phyloP scores from a whole-genome alignment of 2,797 vertebrate species.

The Sciurus vulgaris region DNA sequence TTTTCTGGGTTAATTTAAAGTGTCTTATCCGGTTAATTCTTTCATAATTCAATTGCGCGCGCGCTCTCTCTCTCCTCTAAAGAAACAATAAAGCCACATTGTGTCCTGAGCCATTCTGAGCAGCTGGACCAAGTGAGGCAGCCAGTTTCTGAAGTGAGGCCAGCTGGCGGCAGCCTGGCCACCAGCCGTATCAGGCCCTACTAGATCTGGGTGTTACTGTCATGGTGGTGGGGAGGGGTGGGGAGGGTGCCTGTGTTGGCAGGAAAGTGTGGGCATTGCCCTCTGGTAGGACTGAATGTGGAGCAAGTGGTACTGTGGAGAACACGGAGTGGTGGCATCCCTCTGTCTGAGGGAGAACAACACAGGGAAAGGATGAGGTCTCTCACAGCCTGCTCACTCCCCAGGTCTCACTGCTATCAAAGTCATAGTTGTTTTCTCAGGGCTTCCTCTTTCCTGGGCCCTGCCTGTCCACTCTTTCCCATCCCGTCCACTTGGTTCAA shows the following conservation, averaged over 20 bases:
- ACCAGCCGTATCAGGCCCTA: too few species aligned
- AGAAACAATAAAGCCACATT: background rate
- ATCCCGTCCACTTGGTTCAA: background rate
- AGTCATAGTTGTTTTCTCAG: background rate
- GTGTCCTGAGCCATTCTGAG: background rate
- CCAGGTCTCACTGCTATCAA: background rate
- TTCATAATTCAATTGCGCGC: background rate
- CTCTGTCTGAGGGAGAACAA: background rate
- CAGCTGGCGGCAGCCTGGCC: background rate
- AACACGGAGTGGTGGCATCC: background rate
- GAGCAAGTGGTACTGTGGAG: background rate
- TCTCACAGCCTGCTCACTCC: background rate
- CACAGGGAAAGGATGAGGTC: background rate
- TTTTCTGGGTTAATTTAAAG: slow-evolving; percentile 33
- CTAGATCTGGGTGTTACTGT: background rate
- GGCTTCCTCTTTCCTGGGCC: background rate
- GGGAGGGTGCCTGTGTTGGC: background rate
- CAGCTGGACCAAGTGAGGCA: background rate
- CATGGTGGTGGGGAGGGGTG: background rate
- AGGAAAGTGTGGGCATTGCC: background rate
- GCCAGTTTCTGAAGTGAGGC: background rate
- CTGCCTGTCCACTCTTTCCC: fast-evolving
- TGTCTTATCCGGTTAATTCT: slow-evolving; percentile 30
- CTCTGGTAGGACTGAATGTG: background rate
- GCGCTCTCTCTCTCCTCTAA: background rate